Evolutionary conservation across 2,797 vertebrate genomes (phyloP).

Genomic region (Pogonophryne albipinna): DNA sequence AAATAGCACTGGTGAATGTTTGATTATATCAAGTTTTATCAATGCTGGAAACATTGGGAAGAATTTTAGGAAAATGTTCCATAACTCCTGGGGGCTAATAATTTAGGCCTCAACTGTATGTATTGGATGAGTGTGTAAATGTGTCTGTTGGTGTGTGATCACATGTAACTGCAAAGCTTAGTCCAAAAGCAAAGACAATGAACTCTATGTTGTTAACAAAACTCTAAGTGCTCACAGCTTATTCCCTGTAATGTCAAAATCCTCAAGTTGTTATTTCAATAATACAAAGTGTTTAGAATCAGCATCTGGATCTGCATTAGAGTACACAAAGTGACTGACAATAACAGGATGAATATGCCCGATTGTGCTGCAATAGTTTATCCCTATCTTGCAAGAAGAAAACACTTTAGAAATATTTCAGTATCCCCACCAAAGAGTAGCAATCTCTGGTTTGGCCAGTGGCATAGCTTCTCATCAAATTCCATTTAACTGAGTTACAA

Average conservation of each 20-base stretch:
- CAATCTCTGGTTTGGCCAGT: not conserved
- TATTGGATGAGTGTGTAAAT: too few species aligned
- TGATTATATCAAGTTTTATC: too few species aligned
- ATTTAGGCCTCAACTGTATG: too few species aligned
- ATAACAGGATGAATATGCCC: not conserved
- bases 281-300: slow-evolving; percentile 15
- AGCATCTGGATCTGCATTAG: slow-evolving; percentile 28
- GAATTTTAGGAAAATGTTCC: too few species aligned
- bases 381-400: not conserved
- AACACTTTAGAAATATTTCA: not conserved
- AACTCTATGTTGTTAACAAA: too few species aligned
- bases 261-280: slow-evolving; percentile 26
- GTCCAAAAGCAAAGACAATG: slow-evolving; percentile 21
- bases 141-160: slow-evolving; percentile 5
- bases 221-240: too few species aligned
- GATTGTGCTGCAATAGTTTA: slow-evolving; percentile 8
- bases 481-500: not conserved
- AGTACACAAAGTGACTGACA: slow-evolving; percentile 1
- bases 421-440: not conserved
- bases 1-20: too few species aligned
- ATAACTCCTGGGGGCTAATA: too few species aligned
- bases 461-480: not conserved
- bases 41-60: too few species aligned
- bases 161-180: not conserved
- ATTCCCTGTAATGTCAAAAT: slow-evolving; percentile 1